Evolutionary conservation across 2,797 vertebrate species (phyloP).

Genomic region (Bradypus variegatus): DNA sequence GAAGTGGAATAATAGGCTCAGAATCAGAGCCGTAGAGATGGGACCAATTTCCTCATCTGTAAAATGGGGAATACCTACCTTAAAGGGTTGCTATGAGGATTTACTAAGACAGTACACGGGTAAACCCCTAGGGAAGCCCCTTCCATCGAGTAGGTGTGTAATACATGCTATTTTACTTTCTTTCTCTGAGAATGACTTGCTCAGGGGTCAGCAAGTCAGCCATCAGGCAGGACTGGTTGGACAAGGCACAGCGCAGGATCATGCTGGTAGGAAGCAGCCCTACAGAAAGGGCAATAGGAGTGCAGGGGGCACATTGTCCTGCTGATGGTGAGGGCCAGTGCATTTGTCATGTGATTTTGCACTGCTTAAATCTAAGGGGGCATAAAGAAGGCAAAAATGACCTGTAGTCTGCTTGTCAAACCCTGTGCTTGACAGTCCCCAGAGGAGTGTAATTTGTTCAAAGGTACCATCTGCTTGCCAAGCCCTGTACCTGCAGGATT

Average conservation of each 20-base stretch:
- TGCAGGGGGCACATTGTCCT: not conserved
- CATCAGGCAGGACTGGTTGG: not conserved
- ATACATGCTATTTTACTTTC: not conserved
- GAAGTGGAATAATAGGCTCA: not conserved
- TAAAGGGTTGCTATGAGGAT: not conserved
- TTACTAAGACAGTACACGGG: not conserved
- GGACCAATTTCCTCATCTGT: not conserved
- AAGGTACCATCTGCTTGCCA: conserved; percentile 55
- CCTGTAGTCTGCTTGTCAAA: not conserved
- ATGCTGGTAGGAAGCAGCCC: not conserved
- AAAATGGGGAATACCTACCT: not conserved
- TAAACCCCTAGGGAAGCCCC: not conserved
- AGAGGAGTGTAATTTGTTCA: conserved; percentile 12
- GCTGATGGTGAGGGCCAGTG: not conserved
- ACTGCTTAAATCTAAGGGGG: not conserved
- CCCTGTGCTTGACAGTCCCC: not conserved
- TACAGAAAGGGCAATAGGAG: not conserved
- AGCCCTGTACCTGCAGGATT: conserved; percentile 30
- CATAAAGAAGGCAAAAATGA: not conserved
- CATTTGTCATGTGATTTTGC: not conserved
- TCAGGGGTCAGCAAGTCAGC: not conserved
- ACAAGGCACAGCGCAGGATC: not conserved
- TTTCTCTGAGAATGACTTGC: not conserved
- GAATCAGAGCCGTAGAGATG: not conserved
- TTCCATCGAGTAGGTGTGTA: not conserved